Percentiles rank a stretch among this genome's conserved stretches.
These are phyloP conservation scores for Drosophila hydei DNA, from an alignment of 1,140 invertebrate genomes.

Conservation along the genomic window DNA sequence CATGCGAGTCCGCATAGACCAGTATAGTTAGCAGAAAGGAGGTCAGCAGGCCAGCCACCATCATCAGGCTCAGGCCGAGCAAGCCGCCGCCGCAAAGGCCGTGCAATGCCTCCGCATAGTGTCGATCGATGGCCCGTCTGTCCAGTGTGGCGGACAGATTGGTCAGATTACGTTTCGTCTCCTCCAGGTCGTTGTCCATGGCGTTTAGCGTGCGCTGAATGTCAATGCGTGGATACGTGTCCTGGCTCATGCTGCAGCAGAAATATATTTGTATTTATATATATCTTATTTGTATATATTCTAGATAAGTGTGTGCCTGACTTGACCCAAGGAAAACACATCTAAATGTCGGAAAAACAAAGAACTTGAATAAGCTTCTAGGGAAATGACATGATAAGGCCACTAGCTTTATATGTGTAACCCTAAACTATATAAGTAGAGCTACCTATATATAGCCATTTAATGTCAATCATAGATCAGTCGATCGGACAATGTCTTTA, in stretches of 20 bases:
- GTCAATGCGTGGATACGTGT: constrained; percentile 81
- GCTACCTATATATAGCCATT: too few relatives aligned
- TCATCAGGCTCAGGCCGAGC: constrained; percentile 90
- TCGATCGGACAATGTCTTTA: too few relatives aligned
- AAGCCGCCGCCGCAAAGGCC: constrained; percentile 90
- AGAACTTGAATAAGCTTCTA: too few relatives aligned
- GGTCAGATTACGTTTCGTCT: constrained; percentile 74
- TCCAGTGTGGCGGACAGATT: constrained; percentile 87
- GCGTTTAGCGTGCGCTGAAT: constrained; percentile 64
- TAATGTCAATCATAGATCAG: too few relatives aligned
- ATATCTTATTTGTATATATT: too few relatives aligned
- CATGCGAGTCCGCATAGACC: constrained; percentile 97
- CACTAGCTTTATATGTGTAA: too few relatives aligned
- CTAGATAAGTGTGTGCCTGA: too few relatives aligned
- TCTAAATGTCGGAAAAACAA: too few relatives aligned
- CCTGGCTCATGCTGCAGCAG: constrained; percentile 72
- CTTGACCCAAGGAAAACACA: too few relatives aligned
- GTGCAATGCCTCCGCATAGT: constrained; percentile 88
- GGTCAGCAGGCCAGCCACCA: constrained; percentile 89
- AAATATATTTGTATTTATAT: too few relatives aligned
- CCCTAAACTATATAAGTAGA: too few relatives aligned
- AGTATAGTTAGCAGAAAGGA: constrained; percentile 94
- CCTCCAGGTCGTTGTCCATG: constrained; percentile 77
- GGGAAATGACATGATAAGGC: too few relatives aligned
- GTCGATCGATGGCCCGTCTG: constrained; percentile 88